Evolutionary conservation across 2,113 vertebrate species (phyloP).

Genomic region (Nibea albiflora): DNA sequence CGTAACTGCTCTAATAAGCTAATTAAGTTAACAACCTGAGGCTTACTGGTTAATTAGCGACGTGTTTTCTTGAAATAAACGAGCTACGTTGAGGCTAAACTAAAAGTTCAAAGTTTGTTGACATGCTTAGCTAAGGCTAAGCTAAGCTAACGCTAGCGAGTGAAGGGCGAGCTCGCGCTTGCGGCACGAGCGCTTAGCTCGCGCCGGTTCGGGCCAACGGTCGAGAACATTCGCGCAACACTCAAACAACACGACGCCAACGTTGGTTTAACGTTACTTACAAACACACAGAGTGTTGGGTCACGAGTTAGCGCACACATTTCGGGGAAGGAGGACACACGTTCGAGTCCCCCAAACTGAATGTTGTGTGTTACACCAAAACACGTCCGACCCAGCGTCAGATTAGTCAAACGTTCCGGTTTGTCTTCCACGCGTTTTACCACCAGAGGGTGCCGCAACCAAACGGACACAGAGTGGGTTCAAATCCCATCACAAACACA

Average conservation of each 20-base stretch:
- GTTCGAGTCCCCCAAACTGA: background rate
- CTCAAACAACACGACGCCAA: background rate
- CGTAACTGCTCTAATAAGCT: background rate
- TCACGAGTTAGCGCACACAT: conserved; percentile 49
- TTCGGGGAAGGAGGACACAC: conserved; percentile 7
- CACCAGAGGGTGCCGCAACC: conserved; percentile 50
- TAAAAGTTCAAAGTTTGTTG: conserved; percentile 50
- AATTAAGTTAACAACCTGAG: background rate
- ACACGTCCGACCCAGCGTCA: conserved; percentile 52
- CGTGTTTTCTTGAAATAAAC: background rate
- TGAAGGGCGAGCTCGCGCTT: conserved; percentile 10
- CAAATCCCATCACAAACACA: background rate
- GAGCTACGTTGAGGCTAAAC: fast-evolving
- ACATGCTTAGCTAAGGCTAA: conserved; percentile 47
- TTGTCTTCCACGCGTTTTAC: background rate
- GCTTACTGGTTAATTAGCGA: background rate
- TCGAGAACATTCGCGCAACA: background rate
- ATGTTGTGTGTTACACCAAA: conserved; percentile 79
- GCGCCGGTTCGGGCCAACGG: background rate
- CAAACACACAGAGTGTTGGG: background rate
- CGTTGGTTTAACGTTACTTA: conserved; percentile 25
- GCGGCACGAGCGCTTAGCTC: background rate
- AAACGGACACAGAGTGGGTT: background rate
- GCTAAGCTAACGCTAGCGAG: conserved; percentile 66
- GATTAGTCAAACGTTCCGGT: background rate